phyloP scores from a whole-genome alignment of 2,888 invertebrate species.

The Diabrotica balteata region DNA sequence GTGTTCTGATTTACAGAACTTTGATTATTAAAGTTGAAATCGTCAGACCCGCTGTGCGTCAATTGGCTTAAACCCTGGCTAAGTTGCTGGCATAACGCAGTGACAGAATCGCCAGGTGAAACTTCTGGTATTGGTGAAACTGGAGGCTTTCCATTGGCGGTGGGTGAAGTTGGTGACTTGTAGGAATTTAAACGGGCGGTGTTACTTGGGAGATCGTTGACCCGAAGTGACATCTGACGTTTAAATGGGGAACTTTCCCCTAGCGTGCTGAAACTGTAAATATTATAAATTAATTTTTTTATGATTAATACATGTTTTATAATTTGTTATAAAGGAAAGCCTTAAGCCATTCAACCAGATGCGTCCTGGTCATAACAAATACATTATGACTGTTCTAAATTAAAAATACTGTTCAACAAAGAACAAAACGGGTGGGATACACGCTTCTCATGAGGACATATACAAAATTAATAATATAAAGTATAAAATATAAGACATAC shows the following conservation, averaged over 20 bases:
- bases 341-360: too few species aligned
- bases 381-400: too few species aligned
- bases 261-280: constrained; percentile 71
- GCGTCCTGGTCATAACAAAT: too few species aligned
- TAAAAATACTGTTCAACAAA: too few species aligned
- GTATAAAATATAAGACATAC: too few species aligned
- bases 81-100: constrained; percentile 79
- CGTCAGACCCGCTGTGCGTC: constrained; percentile 66
- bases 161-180: constrained; percentile 50
- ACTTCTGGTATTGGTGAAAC: constrained; percentile 82
- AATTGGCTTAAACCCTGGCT: constrained; percentile 72
- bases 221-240: constrained; percentile 92
- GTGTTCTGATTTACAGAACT: constrained; percentile 66
- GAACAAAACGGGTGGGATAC: too few species aligned
- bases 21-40: constrained; percentile 66
- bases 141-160: constrained; percentile 56
- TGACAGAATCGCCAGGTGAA: constrained; percentile 72
- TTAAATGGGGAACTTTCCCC: constrained; percentile 90
- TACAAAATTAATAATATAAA: too few species aligned
- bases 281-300: background rate
- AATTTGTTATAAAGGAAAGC: constrained; percentile 6
- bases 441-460: too few species aligned
- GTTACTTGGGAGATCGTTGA: constrained; percentile 95
- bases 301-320: background rate
- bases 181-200: constrained; percentile 76